Conservation (phyloP, 2,888 invertebrate species). For the Andrena minutula region DNA sequence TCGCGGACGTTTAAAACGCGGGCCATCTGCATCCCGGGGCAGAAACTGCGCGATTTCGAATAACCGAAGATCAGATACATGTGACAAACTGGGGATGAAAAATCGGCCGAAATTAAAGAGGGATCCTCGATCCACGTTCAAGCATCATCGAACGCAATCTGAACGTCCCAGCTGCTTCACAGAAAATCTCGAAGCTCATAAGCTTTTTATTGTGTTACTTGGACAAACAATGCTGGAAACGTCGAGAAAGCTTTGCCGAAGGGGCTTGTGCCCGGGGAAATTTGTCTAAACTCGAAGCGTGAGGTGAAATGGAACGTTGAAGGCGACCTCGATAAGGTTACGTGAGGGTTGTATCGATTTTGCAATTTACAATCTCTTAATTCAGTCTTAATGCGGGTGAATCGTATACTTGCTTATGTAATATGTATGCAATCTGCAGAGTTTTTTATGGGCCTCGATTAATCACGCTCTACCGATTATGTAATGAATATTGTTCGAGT, state of each 20-base stretch:
- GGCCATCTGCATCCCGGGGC: not conserved
- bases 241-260: not conserved
- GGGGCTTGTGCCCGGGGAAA: not conserved
- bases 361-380: slow-evolving; percentile 5
- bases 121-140: too few species aligned
- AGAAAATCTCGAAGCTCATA: not conserved
- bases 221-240: not conserved
- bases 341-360: slow-evolving; percentile 7
- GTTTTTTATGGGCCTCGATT: not conserved
- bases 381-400: slow-evolving; percentile 1
- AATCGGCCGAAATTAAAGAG: too few species aligned
- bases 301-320: not conserved
- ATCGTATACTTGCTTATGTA: not conserved
- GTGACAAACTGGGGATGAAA: too few species aligned
- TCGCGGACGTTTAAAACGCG: not conserved
- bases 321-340: slow-evolving; percentile 8
- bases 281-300: not conserved
- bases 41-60: too few species aligned
- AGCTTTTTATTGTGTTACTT: not conserved
- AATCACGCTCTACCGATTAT: not conserved
- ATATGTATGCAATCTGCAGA: not conserved
- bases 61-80: too few species aligned
- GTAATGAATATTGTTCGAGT: not conserved
- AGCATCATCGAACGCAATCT: too few species aligned
- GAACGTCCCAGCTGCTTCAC: not conserved